These are phyloP conservation scores for Bombylius discolor DNA, from an alignment of 2,888 invertebrate species.

Conservation along the genomic window DNA sequence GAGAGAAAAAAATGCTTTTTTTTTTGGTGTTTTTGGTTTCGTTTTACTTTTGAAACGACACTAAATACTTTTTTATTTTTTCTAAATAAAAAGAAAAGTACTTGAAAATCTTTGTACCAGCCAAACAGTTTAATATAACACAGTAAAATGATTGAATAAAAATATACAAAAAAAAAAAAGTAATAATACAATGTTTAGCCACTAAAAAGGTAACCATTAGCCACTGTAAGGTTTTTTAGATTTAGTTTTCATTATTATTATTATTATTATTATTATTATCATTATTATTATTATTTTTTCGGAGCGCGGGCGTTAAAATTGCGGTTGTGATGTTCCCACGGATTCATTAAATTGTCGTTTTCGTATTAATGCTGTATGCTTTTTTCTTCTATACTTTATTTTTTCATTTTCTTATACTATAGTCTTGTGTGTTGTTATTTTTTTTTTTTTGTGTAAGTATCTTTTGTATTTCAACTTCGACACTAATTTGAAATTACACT, in stretches of 20 bases:
- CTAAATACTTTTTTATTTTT: no score
- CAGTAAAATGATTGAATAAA: background rate
- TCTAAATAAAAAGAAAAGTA: no score
- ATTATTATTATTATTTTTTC: background rate
- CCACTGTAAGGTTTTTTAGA: background rate
- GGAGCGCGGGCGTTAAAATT: slow-evolving; percentile 2
- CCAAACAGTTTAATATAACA: no score
- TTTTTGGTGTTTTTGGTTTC: no score
- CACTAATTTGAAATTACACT: background rate
- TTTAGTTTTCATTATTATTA: background rate
- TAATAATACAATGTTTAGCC: background rate
- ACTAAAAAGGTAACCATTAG: background rate
- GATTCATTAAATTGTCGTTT: slow-evolving; percentile 1
- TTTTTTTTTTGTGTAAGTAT: no score
- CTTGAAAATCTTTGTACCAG: no score
- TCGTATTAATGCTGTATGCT: background rate
- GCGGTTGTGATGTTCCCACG: slow-evolving; percentile 1
- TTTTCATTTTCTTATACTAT: background rate
- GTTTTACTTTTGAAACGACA: no score
- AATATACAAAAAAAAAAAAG: background rate
- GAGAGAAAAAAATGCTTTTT: no score
- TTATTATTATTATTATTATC: background rate
- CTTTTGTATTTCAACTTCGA: background rate
- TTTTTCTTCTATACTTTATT: background rate
- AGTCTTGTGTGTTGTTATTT: no score